Evolutionary conservation across 2,797 vertebrate species (phyloP), one percentile per base, ranked within the genome.

Genomic region (Amblyopsis hoosieri): DNA sequence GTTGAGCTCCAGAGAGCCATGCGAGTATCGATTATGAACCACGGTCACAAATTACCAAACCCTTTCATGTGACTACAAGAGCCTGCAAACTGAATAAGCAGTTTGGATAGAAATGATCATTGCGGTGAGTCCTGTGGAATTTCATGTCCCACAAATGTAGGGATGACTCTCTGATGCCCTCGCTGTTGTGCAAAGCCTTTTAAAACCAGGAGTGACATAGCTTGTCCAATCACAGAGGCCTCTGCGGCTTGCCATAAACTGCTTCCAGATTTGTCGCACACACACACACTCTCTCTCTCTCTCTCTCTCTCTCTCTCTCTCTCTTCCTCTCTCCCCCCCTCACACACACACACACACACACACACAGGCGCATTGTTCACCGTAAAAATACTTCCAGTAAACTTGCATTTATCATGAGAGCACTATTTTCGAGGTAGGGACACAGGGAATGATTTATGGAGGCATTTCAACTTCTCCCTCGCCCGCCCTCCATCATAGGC

Each of bases 261-360:
- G 86, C 84, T 93, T 92, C 91, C 91, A 93, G 91, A 93, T 91
- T 90, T 89, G 90, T 90, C 80, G 82, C 84, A 89, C 50, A 67
- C 57, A 69, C 63, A 67, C 67, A 72, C 70, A 49, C 52, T 63
- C 66, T 74, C 60, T 71, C 58, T 67, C 64, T 67, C 54, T 68
- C 62, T 8, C 64, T 66, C 73, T 72, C 54, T 60, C 53, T 62
- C 57, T 71, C 70, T 71, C 69, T 52, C 42, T 60, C 59, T 74
- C 64, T 72, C 54, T 66, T n/a, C n/a, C 15, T 52, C 50, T 52
- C 17, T 12, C 51, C 12, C 17, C 5, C 51, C 9, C 53, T 11
- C 53, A 70, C 48, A 64, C 61, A 63, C 66, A 60, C 57, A 64
- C 10, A 67, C 42, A 72, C 52, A 64, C 17, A 54, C 64, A 75